Percentiles rank a stretch among this genome's conserved stretches.
Evolutionary conservation across 1,140 invertebrate species (phyloP).

Genomic region (Neodiprion pinetum): DNA sequence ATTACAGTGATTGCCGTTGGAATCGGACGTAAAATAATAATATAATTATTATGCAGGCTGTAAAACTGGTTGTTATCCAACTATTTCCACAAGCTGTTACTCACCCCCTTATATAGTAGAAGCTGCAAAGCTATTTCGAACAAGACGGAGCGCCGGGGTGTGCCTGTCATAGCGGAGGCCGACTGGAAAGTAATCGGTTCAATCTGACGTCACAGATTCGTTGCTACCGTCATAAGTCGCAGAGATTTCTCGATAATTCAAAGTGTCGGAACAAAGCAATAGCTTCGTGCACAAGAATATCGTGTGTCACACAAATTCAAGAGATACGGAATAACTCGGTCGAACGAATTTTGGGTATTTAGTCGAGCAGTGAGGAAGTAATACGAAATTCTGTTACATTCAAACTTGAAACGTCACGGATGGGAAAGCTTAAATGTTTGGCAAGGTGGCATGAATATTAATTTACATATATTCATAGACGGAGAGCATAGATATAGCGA

Average conservation of each 20-base stretch:
- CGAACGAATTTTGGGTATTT: no score
- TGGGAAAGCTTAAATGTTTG: background rate
- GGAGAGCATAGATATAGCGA: background rate
- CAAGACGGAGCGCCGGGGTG: conserved; percentile 9
- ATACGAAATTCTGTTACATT: background rate
- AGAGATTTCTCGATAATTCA: no score
- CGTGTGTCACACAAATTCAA: no score
- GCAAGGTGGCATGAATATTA: background rate
- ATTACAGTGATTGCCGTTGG: conserved; percentile 39
- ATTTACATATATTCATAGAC: background rate
- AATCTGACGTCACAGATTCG: background rate
- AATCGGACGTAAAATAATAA: conserved; percentile 37
- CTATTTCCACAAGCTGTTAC: conserved; percentile 41
- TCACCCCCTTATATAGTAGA: no score
- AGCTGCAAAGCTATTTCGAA: background rate
- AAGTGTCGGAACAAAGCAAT: no score
- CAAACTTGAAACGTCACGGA: background rate
- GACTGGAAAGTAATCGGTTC: background rate
- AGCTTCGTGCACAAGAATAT: no score
- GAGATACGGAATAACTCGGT: no score
- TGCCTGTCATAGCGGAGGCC: conserved; percentile 5
- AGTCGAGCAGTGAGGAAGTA: no score
- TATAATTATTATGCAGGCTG: conserved; percentile 34
- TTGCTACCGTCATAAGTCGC: no score
- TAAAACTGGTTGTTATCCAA: conserved; percentile 33